These are phyloP conservation scores for Stramonita haemastoma DNA, from an alignment of 2,888 invertebrate genomes.

Conservation along the genomic window DNA sequence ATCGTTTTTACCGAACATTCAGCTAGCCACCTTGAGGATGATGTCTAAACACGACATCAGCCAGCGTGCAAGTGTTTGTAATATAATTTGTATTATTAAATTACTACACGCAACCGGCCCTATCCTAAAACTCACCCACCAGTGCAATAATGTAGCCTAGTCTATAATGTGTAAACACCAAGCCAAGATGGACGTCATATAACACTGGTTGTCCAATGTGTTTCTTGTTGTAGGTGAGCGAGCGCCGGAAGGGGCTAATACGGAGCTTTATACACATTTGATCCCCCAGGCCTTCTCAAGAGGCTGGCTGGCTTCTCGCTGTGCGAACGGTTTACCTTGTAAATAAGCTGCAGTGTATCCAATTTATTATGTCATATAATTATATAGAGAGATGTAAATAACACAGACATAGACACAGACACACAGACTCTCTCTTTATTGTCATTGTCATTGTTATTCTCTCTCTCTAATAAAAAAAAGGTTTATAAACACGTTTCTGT, in stretches of 20 bases:
- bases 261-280: constrained; percentile 28
- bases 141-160: too few relatives aligned
- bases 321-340: background rate
- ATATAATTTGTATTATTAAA: background rate
- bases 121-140: too few relatives aligned
- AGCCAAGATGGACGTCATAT: background rate
- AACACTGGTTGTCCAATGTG: background rate
- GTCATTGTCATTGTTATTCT: background rate
- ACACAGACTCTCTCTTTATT: background rate
- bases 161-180: background rate
- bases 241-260: background rate
- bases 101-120: background rate
- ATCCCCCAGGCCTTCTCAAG: background rate
- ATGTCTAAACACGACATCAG: too few relatives aligned
- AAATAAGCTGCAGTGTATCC: background rate
- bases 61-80: background rate
- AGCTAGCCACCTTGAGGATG: too few relatives aligned
- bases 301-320: background rate
- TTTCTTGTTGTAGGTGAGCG: constrained; percentile 20
- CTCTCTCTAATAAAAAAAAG: too few relatives aligned
- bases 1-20: too few relatives aligned
- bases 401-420: background rate
- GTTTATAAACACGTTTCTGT: too few relatives aligned
- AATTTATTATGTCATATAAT: too few relatives aligned
- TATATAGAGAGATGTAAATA: too few relatives aligned